Base-by-base conservation (phyloP, 2,888 invertebrate species). In the Subacronicta megacephala region DNA sequence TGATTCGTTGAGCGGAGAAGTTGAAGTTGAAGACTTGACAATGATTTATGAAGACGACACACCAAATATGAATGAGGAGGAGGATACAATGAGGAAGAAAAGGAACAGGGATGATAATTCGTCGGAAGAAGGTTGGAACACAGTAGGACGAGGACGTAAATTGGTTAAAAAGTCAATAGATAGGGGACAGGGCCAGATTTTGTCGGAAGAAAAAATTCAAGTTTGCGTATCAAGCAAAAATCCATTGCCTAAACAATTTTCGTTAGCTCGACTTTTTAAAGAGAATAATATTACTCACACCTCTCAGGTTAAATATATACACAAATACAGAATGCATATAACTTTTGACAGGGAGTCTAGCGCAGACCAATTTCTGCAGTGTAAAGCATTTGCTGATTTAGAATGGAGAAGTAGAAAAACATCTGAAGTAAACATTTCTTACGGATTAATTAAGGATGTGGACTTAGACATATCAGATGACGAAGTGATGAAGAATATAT, bases 101-200 rank as follows among this genome's bases (percentile, higher is more conserved):
- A 20, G 40, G 23, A 20, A 2, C 5, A 40, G 40, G 23, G 40
- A 40, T 23, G 40, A 40, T 23, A 40, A 40, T 13, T 40, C 40
- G 0, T 40, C 40, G 0, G 40, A 40, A 20, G 40, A 40, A 23
- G 40, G 40, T 6, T 40, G 40, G 40, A 40, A 40, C 18, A 3
- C 13, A 20, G 40, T 40, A 7, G 23, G 7, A 7, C 23, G 40
- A 40, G 23, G 40, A 23, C 40, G 40, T 6, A 37, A 17, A 37
- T 12, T 18, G 12, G 5, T 37, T n/a, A n/a, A n/a, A n/a, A n/a
- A n/a, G n/a, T n/a, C n/a, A n/a, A n/a, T n/a, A n/a, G n/a, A n/a
- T n/a, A n/a, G n/a, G n/a, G n/a, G n/a, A n/a, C n/a, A n/a, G n/a
- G n/a, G n/a, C n/a, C n/a, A n/a, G n/a, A n/a, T n/a, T n/a, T n/a